Percentiles rank a stretch among this genome's conserved stretches.
phyloP scores from a whole-genome alignment of 2,888 invertebrate genomes.

The Drosophila suboccidentalis region DNA sequence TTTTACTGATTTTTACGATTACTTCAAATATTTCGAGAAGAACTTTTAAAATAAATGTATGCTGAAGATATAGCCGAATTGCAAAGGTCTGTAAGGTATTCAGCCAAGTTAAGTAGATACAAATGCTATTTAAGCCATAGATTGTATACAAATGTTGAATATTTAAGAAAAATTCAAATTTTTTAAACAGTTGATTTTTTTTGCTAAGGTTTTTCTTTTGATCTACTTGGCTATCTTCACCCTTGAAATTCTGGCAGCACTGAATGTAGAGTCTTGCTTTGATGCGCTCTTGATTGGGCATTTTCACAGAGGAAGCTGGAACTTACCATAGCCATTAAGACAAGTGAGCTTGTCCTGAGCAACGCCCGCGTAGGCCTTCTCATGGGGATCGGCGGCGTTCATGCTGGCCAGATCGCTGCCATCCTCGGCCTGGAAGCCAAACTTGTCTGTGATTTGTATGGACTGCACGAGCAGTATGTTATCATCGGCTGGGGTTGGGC shows the following conservation, averaged over 20 bases:
- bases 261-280: slow-evolving; percentile 37
- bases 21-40: too few relatives aligned
- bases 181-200: too few relatives aligned
- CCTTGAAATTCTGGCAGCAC: not conserved
- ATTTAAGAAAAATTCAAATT: too few relatives aligned
- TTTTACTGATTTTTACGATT: too few relatives aligned
- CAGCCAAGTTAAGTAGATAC: too few relatives aligned
- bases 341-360: slow-evolving; percentile 86
- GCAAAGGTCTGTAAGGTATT: too few relatives aligned
- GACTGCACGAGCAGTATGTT: slow-evolving; percentile 96
- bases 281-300: slow-evolving; percentile 76
- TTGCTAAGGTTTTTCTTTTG: not conserved
- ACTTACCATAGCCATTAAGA: slow-evolving; percentile 86
- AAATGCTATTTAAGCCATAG: too few relatives aligned
- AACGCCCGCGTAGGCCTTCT: slow-evolving; percentile 90
- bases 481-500: slow-evolving; percentile 87
- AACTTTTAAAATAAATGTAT: too few relatives aligned
- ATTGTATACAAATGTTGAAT: too few relatives aligned
- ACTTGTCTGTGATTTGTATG: slow-evolving; percentile 97
- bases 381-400: slow-evolving; percentile 87
- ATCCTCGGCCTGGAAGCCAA: slow-evolving; percentile 91
- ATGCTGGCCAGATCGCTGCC: slow-evolving; percentile 85
- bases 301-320: slow-evolving; percentile 70
- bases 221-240: not conserved
- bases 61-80: too few relatives aligned